Base-by-base conservation (phyloP, 2,888 invertebrate genomes). In the Hipparchia sbordonii region DNA sequence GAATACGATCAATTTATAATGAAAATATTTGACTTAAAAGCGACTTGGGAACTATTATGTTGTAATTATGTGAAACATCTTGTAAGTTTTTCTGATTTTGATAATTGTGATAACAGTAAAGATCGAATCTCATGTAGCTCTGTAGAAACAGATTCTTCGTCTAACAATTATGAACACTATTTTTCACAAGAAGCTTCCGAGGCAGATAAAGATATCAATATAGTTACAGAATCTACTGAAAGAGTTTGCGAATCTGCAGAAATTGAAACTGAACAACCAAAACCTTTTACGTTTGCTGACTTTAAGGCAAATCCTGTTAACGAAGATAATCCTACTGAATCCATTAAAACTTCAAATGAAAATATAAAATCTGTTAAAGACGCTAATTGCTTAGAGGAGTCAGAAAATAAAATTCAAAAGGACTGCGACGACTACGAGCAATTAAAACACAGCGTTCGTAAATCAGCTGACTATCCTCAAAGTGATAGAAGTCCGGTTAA, bases 41-140 rank as follows among this genome's bases (percentile, higher is more conserved):
- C 92, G 46, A 95, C 95, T 6, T 95, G 95, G 95, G 95, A 95
- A 82, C 82, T 95, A 8, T 87, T 95, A 12, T 95, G 95, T 67
- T 93, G 94, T 72, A 90, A 92, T 76, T 95, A 95, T 79, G 84
- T 95, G 2, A 95, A 92, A 78, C 91, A 91, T 79, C 79, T 92
- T 6, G 89, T 91, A 72, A 85, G 85, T 71, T 84, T 92, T 1
- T 85, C 91, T 0, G 91, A 91, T 77, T 92, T 92, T 76, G 92
- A 94, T 75, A 88, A 91, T 54, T 81, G 84, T 46, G 88, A 90
- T 66, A 77, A 80, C 61, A 76, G 81, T 0, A 92, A 90, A 80
- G 88, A 89, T 52, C 83, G 87, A 74, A 83, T 89, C 57, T 92
- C 92, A n/a, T 87, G 81, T 72, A 92, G 90, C 79, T 92, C 93